Evolutionary conservation across 1,140 invertebrate species (phyloP), one percentile per base, ranked within the genome.

Genomic region (Palaemon carinicauda): DNA sequence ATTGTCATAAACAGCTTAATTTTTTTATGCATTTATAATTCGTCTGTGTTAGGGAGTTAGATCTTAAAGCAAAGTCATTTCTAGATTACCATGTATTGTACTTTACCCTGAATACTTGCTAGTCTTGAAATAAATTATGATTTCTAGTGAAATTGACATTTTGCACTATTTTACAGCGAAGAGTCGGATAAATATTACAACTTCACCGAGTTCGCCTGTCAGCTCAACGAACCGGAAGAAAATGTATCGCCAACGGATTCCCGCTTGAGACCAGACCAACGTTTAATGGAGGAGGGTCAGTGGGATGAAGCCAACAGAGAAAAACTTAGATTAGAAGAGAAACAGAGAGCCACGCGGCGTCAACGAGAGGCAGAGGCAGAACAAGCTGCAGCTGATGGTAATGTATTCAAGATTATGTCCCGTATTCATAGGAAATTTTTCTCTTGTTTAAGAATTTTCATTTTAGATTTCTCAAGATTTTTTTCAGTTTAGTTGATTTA

Each of bases 291-390:
- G 92, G 94, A 98, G 82, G 98, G 97, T 10, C 90, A 93, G 21
- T 99, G 98, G 98, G 97, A 99, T 90, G 97, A 98, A 90, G 98
- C 98, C 50, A 99, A 99, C 92, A 91, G 93, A 19, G 95, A 97
- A 90, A 99, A 99, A 92, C 91, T 95, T 33, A 93, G 87, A 15
- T 92, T 99, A 1, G 98, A 99, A 92, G 98, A 99, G 90, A 99
- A 99, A 92, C 98, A 99, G 92, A 93, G 97, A 80, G 91, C 93
- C 27, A 94, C 92, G 65, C 93, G 97, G 65, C 93, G 96, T 86
- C 90, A 93, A 88, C 93, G 96, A 1, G 97, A 99, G 91, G 91
- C 93, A 17, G 95, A 96, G 82, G 95, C 96, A 1, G 97, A 98
- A 92, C 91, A 92, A 89, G 95, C 96, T n/a, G 94, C 95, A 52